Percentiles rank a stretch among this genome's conserved stretches.
phyloP scores from a whole-genome alignment of 2,888 invertebrate species.

The Hartigia nigra region DNA sequence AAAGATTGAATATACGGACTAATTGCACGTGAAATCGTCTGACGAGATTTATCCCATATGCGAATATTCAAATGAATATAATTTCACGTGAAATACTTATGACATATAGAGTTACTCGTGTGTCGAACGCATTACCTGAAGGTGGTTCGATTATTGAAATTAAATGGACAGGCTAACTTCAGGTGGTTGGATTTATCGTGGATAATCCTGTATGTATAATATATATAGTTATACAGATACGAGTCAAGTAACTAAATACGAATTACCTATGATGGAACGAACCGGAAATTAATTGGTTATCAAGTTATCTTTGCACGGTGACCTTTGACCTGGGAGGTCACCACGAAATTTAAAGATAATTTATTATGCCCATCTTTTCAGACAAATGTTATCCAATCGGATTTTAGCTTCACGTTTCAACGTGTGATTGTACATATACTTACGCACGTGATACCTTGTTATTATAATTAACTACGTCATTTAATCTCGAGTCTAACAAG shows the following conservation, averaged over 20 bases:
- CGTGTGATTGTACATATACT: too few species aligned
- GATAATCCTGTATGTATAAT: background rate
- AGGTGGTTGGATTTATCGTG: background rate
- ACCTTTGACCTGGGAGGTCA: background rate
- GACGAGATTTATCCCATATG: background rate
- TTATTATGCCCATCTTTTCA: background rate
- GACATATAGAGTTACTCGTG: too few species aligned
- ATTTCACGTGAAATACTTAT: background rate
- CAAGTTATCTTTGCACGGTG: background rate
- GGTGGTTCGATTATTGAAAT: too few species aligned
- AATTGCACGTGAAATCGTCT: background rate
- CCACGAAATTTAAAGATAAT: background rate
- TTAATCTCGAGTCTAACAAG: constrained; percentile 37
- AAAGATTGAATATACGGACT: background rate
- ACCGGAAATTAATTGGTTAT: background rate
- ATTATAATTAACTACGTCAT: constrained; percentile 38
- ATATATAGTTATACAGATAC: background rate
- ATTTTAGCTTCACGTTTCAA: background rate
- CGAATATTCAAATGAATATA: background rate
- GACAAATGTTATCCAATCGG: background rate
- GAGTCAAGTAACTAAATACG: background rate
- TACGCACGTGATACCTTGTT: too few species aligned
- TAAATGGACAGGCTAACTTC: background rate
- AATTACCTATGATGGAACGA: background rate
- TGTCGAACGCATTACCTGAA: too few species aligned